These are phyloP conservation scores for Phlogophora meticulosa DNA, from an alignment of 2,888 invertebrate species.

Conservation along the genomic window DNA sequence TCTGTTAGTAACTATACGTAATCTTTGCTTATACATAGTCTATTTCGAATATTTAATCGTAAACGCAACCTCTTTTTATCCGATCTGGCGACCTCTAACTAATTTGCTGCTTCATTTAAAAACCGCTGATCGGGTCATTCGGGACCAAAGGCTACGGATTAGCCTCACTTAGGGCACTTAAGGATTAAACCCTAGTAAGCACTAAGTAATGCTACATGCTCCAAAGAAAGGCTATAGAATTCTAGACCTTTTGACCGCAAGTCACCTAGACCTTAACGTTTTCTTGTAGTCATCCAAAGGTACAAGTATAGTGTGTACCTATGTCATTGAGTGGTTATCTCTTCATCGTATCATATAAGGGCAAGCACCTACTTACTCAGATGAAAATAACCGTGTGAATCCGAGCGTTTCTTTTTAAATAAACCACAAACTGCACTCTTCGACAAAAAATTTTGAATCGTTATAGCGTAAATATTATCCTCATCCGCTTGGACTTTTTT, in stretches of 20 bases:
- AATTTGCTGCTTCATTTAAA: slow-evolving; percentile 62
- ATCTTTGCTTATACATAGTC: background rate
- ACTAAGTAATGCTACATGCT: slow-evolving; percentile 54
- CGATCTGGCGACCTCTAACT: slow-evolving; percentile 24
- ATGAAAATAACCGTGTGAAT: background rate
- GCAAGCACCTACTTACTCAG: background rate
- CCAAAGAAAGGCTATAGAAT: slow-evolving; percentile 35
- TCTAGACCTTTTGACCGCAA: slow-evolving; percentile 40
- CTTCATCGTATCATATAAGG: slow-evolving; percentile 2
- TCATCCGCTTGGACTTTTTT: too few species aligned
- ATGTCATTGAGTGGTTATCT: slow-evolving; percentile 24
- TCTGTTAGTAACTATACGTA: background rate
- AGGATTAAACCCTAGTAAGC: slow-evolving; percentile 59
- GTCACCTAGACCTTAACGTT: slow-evolving; percentile 37
- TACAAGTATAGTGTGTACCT: slow-evolving; percentile 13
- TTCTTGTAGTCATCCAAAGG: slow-evolving; percentile 15
- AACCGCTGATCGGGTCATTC: slow-evolving; percentile 60
- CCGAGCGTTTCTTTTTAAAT: too few species aligned
- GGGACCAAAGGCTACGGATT: slow-evolving; percentile 50
- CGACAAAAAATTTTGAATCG: too few species aligned
- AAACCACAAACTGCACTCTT: too few species aligned
- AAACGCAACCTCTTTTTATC: slow-evolving; percentile 28
- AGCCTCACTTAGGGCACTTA: slow-evolving; percentile 51
- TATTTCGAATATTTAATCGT: slow-evolving; percentile 34
- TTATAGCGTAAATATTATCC: too few species aligned